Conservation (phyloP, 2,797 vertebrate genomes). For the Channallabes apus region DNA sequence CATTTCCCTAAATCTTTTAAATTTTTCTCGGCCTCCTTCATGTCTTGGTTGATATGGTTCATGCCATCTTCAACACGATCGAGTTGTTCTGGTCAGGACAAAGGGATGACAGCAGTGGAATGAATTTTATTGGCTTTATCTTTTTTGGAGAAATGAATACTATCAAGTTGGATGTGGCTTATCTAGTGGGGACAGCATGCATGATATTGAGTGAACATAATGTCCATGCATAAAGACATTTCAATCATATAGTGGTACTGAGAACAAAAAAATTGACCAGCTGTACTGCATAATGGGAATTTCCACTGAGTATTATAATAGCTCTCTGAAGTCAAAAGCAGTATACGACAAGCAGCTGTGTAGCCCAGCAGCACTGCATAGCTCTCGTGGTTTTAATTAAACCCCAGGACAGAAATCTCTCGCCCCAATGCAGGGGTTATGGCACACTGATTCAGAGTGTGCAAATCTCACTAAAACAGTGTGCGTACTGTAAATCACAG, state of each 20-base stretch:
- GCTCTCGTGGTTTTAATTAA: slow-evolving; percentile 42
- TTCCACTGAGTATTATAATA: slow-evolving; percentile 17
- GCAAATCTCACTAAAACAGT: slow-evolving; percentile 27
- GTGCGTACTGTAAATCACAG: slow-evolving; percentile 32
- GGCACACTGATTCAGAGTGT: slow-evolving; percentile 20
- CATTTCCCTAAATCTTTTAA: slow-evolving; percentile 99
- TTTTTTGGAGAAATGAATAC: slow-evolving; percentile 83
- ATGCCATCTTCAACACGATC: slow-evolving; percentile 99
- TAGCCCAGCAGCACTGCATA: background rate
- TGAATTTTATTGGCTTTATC: slow-evolving; percentile 92
- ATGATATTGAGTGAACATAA: slow-evolving; percentile 64
- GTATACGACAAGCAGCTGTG: slow-evolving; percentile 6
- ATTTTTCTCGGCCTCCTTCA: slow-evolving; percentile 99
- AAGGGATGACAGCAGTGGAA: slow-evolving; percentile 99
- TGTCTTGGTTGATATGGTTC: slow-evolving; percentile 99
- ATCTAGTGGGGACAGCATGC: slow-evolving; percentile 69
- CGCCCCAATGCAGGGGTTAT: slow-evolving; percentile 3
- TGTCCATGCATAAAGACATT: background rate
- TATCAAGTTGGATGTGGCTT: slow-evolving; percentile 56
- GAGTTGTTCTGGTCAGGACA: slow-evolving; percentile 99
- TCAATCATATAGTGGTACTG: background rate
- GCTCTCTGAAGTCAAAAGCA: slow-evolving; percentile 23
- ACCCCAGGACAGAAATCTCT: slow-evolving; percentile 38
- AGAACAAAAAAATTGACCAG: slow-evolving; percentile 13
- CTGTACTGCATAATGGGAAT: background rate